These are phyloP conservation scores for Dromococcyx pavoninus DNA, from an alignment of 2,797 vertebrate genomes.

Conservation along the genomic window DNA sequence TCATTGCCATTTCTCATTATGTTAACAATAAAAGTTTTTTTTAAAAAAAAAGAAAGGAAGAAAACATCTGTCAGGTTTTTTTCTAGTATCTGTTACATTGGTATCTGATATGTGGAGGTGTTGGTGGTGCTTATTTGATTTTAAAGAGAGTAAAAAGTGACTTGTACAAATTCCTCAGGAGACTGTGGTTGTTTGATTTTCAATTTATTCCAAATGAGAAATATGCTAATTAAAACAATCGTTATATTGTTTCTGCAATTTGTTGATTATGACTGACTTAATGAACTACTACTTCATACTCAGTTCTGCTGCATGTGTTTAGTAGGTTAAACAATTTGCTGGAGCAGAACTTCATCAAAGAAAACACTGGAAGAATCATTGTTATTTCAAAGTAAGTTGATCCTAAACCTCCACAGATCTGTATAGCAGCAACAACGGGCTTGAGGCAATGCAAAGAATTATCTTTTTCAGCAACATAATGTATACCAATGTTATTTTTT, in stretches of 20 bases:
- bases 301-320: slow-evolving; percentile 10
- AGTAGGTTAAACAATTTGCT: not conserved
- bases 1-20: not conserved
- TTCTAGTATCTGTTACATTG: not conserved
- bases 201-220: slow-evolving; percentile 12
- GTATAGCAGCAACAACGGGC: slow-evolving; percentile 15
- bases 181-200: slow-evolving; percentile 5
- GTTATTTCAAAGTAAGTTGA: slow-evolving; percentile 40
- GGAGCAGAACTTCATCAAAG: not conserved
- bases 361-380: not conserved
- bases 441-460: slow-evolving; percentile 25
- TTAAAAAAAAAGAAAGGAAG: not conserved
- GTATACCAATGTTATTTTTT: slow-evolving; percentile 29
- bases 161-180: not conserved
- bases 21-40: not conserved
- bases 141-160: not conserved
- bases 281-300: not conserved
- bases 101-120: not conserved
- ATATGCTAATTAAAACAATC: slow-evolving; percentile 38
- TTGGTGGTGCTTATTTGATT: not conserved
- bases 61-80: not conserved
- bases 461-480: slow-evolving; percentile 27
- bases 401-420: slow-evolving; percentile 16
- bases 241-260: slow-evolving; percentile 26
- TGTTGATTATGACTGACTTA: slow-evolving; percentile 40